Base-by-base conservation (phyloP, 1,140 invertebrate genomes). In the Drosophila triauraria region DNA sequence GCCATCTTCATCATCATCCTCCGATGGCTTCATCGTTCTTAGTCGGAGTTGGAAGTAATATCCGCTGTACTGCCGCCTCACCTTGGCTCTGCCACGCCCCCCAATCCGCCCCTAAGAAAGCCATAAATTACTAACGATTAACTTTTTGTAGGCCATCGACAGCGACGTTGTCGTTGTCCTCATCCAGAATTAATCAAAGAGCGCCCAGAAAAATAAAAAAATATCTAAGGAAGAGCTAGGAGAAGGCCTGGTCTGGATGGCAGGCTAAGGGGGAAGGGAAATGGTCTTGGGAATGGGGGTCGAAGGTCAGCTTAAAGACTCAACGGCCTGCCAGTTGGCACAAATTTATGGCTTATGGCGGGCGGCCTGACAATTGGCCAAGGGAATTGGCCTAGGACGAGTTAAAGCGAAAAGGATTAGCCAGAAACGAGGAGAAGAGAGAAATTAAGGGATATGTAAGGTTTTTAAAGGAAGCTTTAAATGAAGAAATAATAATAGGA, bases 61-160 rank as follows among this genome's bases (percentile, higher is more conserved):
- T 20, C 20, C 20, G 20, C 20, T 20, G 20, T 20, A 20, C 17
- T 43, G 17, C 40, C 25, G 35, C 53, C 46, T 46, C n/a, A 48
- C 40, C 61, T 78, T 62, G 27, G 30, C 47, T 40, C 13, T 2
- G 53, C 12, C 60, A 40, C 42, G 38, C 75, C 25, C 27, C 23
- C 23, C 40, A 12, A 43, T 9, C 43, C 65, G 32, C 30, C 8
- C 7, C 30, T 8, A 9, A 9, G 50, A 77, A 61, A 44, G 65
- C 68, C 86, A 88, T 88, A 88, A 88, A 88, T 88, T 90, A 88
- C 80, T 72, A 78, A 69, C 74, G 84, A 83, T 78, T 88, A 88
- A 88, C 84, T 81, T 88, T 78, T 78, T 75, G 72, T 78, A 35
- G 67, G 30, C 65, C 69, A 72, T 72, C 48, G 69, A 72, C 46